Base-by-base conservation (phyloP, 2,797 vertebrate species). In the Decapterus maruadsi region DNA sequence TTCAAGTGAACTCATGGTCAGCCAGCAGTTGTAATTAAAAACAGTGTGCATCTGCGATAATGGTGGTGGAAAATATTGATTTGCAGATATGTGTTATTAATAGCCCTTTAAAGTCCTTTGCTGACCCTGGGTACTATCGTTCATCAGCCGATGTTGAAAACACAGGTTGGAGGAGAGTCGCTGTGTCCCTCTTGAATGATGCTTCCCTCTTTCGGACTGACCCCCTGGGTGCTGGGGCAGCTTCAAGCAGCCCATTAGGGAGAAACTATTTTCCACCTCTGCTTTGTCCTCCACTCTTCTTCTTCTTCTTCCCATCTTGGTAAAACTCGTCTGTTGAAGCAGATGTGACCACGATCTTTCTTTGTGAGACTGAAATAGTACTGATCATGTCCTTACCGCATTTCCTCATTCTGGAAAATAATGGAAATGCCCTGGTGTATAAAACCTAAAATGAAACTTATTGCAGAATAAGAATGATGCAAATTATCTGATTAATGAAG, bases 231-330 rank as follows among this genome's bases (percentile, higher is more conserved):
- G 90, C 90, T 71, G 75, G 94, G 93, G 92, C 92, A 82, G 94
- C 94, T 94, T 95, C 94, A 95, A 94, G 92, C 77, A 94, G 95
- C 95, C 95, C 95, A 96, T 97, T 97, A 96, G 94, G 80, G 81
- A 94, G 89, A 95, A 96, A 92, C 95, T 94, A 86, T 66, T 87
- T 80, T 89, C 86, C 85, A 75, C 85, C 77, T 87, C 69, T 75
- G 73, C 81, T 86, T 82, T 86, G 71, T 79, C 68, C 57, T 71
- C 71, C 54, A 65, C 58, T 73, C 38, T 9, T 8, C 20, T 72
- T 34, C 31, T 34, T 34, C 57, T 51, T 61, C 54, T 78, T 62
- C 22, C 72, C 83, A 78, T 67, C 58, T 68, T 67, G 69, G 64
- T 77, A 72, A 77, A 65, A 82, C 81, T 72, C n/a, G 8, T 78